Evolutionary conservation across 2,113 vertebrate species (phyloP).

Genomic region (Syrrhaptes paradoxus): DNA sequence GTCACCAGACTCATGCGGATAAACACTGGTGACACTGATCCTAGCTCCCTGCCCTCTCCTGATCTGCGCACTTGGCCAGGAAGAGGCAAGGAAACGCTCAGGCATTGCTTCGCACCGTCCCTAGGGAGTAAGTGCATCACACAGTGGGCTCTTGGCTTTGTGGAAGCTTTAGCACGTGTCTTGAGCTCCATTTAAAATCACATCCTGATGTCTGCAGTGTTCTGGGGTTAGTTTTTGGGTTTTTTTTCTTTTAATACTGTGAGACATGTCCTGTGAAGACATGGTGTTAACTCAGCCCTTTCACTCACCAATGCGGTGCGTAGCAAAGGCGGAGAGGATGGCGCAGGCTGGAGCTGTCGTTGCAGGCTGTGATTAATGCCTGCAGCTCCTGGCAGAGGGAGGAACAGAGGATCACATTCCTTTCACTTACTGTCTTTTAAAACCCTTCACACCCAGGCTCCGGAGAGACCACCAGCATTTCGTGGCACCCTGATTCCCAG

Average conservation of each 20-base stretch:
- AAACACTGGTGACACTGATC: not conserved
- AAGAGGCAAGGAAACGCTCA: not conserved
- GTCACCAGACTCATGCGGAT: not conserved
- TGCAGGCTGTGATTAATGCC: not conserved
- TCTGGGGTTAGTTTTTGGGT: not conserved
- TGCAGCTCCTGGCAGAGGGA: not conserved
- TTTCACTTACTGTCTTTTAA: not conserved
- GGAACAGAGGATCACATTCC: not conserved
- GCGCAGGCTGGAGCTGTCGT: not conserved
- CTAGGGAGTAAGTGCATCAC: not conserved
- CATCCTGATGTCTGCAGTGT: not conserved
- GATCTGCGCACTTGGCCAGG: not conserved
- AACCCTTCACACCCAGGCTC: not conserved
- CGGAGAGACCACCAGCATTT: not conserved
- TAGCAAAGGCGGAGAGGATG: not conserved
- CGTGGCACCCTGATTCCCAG: accelerated
- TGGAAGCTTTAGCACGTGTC: not conserved
- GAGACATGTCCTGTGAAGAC: not conserved
- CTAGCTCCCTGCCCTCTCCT: not conserved
- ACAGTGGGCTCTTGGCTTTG: not conserved
- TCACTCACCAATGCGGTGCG: not conserved
- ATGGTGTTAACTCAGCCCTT: not conserved
- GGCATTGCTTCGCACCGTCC: not conserved
- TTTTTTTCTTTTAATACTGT: too few species aligned
- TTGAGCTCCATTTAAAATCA: not conserved